Base-by-base conservation (phyloP, 2,888 invertebrate genomes). In the Rugalucina vietnamica region DNA sequence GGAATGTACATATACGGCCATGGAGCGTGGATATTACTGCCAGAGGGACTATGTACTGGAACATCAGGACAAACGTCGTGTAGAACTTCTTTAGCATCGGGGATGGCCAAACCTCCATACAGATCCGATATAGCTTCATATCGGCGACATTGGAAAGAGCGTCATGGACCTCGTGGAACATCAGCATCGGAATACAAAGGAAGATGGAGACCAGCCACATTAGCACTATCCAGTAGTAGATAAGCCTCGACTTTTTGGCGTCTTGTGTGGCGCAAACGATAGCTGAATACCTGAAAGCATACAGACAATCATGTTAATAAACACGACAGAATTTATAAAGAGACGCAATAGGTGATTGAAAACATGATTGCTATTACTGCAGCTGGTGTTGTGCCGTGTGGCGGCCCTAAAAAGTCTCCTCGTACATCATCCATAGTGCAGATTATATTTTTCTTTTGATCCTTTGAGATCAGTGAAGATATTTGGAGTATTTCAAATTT, bases 1-100 rank as follows among this genome's bases (percentile, higher is more conserved):
- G 92, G 85, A 95, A 95, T 50, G 92, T 91, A 73, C 95, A 95
- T 84, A 94, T 93, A 21, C 90, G 79, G 49, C 89, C 89, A 82
- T 94, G 94, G 18, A 93, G 84, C 37, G 76, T 57, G 69, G 90
- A 83, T 34, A 94, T 91, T 2, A 93, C 84, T 2, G 87, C 73
- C 8, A 93, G 82, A 10, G 94, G 94, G 5, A 89, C 82, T 0
- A 92, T 79, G 73, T 93, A 94, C 88, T 94, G 94, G 0, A 93
- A 76, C 10, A 93, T 27, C 73, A 93, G 86, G 1, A 93, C 90
- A 39, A 86, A 81, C 2, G 90, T 87, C 1, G 93, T 92, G 83
- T 93, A 93, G 0, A 90, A 76, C 49, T 89, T 89, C 36, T 90
- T 89, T n/a, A 84, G 74, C 1, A 81, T 72, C 24, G 89, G 85